These are phyloP conservation scores for Idaea straminata DNA, from an alignment of 2,888 invertebrate species.

Conservation along the genomic window DNA sequence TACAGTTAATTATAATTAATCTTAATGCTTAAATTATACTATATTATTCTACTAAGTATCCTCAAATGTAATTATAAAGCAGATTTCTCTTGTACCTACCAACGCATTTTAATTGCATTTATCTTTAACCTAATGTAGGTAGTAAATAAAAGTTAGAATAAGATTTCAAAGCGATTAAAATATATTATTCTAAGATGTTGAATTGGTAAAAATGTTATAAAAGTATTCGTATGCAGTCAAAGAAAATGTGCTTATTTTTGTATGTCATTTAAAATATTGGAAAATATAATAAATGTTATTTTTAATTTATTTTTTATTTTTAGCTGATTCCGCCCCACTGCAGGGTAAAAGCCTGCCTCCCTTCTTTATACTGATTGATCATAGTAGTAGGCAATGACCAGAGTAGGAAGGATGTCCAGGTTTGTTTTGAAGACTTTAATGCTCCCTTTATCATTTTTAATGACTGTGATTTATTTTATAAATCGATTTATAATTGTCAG, in stretches of 20 bases:
- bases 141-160: neutral
- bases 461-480: too few species aligned
- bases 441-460: too few species aligned
- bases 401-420: too few species aligned
- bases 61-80: neutral
- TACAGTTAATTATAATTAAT: neutral
- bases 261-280: constrained; percentile 16
- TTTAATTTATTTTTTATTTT: neutral
- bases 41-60: neutral
- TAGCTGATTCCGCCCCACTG: neutral
- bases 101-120: neutral
- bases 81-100: neutral
- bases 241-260: constrained; percentile 25
- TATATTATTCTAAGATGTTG: neutral
- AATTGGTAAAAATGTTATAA: neutral
- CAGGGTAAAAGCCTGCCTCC: too few species aligned
- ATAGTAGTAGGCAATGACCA: too few species aligned
- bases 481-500: too few species aligned
- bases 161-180: neutral
- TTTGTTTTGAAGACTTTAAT: too few species aligned
- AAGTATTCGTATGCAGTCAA: neutral
- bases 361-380: too few species aligned
- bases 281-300: neutral
- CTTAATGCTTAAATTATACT: neutral
- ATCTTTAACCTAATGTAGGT: neutral